Base-by-base conservation (phyloP, 2,888 invertebrate species). In the Lordiphosa fenestrarum region DNA sequence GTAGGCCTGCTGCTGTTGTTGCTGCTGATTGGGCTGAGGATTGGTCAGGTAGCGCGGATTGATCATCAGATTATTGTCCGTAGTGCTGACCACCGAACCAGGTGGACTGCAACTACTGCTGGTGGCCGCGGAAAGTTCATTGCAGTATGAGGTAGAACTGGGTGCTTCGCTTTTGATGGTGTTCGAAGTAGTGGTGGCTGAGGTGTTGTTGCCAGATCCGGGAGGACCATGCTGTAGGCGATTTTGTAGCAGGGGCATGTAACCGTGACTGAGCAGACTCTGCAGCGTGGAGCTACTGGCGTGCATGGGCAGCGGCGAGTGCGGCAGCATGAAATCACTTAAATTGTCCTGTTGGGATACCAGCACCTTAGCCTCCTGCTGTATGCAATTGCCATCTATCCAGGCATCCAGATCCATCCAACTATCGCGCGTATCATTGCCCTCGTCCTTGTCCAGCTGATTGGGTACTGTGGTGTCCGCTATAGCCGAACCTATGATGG, bases 381-480 rank as follows among this genome's bases (percentile, higher is more conserved):
- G 94, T 56, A 92, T 93, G 85, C 94, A 95, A 0, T 94, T 94
- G 6, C 93, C 94, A 62, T 95, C 94, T 73, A 96, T 95, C 95
- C 95, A 96, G 56, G 95, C 94, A 68, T 96, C 96, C 51, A 96
- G 91, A 86, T 96, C 96, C 92, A 95, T 95, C 96, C 96, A 96
- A 73, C 94, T 94, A 76, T 96, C 95, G 61, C 95, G 91, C 0
- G 95, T 95, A 49, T 93, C 94, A 85, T 92, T 90, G 0, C 93
- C 93, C 51, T 94, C 94, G 69, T 95, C 95, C 68, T 92, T 92
- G n/a, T 92, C 91, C 62, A 92, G 91, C 56, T 91, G 91, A 71
- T 92, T 93, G n/a, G 94, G 94, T 36, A 95, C 95, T 0, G 96
- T 96, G 7, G 96, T 95, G 83, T 96, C 96, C 1, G 95, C 96